phyloP scores from a whole-genome alignment of 2,888 invertebrate species.

The Ellobium chinense region DNA sequence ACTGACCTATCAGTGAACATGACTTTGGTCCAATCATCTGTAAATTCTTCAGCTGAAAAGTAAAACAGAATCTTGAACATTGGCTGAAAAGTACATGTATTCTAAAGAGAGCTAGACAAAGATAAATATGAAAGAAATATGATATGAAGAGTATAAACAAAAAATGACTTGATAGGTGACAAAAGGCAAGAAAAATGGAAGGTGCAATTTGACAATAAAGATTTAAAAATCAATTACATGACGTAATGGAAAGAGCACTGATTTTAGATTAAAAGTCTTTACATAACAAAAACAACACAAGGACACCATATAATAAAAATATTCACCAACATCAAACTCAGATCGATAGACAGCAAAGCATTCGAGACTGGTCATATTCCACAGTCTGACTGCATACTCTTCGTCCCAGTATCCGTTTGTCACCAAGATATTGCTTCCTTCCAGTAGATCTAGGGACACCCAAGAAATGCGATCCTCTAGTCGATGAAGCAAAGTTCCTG shows the following conservation, averaged over 20 bases:
- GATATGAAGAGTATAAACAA: no score
- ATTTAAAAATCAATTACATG: neutral
- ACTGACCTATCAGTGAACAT: neutral
- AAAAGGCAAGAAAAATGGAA: no score
- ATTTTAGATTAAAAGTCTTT: no score
- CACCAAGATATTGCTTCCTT: neutral
- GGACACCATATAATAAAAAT: neutral
- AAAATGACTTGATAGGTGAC: no score
- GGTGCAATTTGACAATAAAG: neutral
- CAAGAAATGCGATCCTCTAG: neutral
- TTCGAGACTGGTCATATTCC: neutral
- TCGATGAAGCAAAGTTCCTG: neutral
- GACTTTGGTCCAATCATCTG: slow-evolving; percentile 1
- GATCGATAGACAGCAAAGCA: neutral
- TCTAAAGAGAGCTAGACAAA: no score
- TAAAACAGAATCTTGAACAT: no score
- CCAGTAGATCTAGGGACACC: neutral
- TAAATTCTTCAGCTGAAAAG: neutral
- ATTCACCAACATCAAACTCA: neutral
- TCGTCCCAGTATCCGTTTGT: slow-evolving; percentile 6
- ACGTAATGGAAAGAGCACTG: no score
- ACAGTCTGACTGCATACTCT: slow-evolving; percentile 3
- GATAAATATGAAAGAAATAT: no score
- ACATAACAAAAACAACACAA: no score
- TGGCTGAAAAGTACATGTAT: no score